These are phyloP conservation scores for Drosophila bipectinata DNA, from an alignment of 1,140 invertebrate genomes.

Conservation along the genomic window DNA sequence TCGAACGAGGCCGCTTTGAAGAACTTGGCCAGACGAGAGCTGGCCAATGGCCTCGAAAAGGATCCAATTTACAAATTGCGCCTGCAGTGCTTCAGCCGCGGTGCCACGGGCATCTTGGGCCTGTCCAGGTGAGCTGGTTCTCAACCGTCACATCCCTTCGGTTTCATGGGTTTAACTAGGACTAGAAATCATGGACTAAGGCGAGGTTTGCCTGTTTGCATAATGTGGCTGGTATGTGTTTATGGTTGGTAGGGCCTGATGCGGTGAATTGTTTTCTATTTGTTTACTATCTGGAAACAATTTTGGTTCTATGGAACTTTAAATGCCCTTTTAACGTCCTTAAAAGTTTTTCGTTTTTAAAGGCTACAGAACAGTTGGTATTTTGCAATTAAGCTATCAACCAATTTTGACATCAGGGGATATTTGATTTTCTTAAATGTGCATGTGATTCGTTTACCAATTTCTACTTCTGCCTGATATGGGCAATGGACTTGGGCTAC, in stretches of 20 bases:
- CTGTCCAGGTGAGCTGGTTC: conserved; percentile 87
- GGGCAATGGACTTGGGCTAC: not conserved
- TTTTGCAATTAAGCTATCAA: too few species aligned
- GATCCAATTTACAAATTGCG: conserved; percentile 94
- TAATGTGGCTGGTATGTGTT: conserved; percentile 6
- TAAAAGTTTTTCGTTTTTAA: too few species aligned
- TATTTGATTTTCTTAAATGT: too few species aligned
- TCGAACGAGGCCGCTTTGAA: conserved; percentile 92
- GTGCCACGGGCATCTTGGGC: conserved; percentile 94
- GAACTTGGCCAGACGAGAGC: conserved; percentile 88
- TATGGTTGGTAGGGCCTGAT: not conserved
- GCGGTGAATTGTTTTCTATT: conserved; percentile 16
- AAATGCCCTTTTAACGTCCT: not conserved
- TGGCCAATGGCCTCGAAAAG: conserved; percentile 85
- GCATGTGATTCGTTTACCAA: not conserved
- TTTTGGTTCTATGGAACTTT: not conserved
- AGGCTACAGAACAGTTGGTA: too few species aligned
- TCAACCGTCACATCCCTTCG: not conserved
- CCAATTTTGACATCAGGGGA: too few species aligned
- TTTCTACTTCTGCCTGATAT: not conserved
- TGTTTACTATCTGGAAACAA: conserved; percentile 12
- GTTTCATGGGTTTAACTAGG: conserved; percentile 12
- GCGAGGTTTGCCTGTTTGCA: conserved; percentile 11
- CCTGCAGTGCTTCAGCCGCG: conserved; percentile 92
- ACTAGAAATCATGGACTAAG: conserved; percentile 3